Percentiles rank a stretch among this genome's conserved stretches.
These are phyloP conservation scores for Chrysochloris asiatica DNA, from an alignment of 2,113 vertebrate genomes.

Conservation along the genomic window DNA sequence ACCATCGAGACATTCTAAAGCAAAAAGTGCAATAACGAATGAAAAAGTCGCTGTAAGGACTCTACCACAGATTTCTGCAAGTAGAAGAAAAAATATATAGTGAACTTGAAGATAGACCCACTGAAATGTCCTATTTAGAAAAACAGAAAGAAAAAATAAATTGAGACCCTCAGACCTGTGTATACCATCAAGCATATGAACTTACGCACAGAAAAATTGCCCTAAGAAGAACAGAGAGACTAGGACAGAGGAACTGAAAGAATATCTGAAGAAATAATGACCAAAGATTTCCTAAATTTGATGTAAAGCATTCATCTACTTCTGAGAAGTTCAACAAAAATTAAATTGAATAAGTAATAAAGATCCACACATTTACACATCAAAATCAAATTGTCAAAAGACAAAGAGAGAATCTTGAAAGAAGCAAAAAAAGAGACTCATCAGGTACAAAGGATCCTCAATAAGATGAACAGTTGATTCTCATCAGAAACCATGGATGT, in stretches of 20 bases:
- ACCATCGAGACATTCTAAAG: neutral
- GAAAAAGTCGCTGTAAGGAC: neutral
- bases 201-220: neutral
- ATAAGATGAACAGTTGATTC: neutral
- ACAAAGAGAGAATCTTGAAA: neutral
- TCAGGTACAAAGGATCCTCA: neutral
- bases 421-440: neutral
- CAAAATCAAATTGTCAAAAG: neutral
- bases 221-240: too few species aligned
- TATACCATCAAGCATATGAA: neutral
- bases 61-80: neutral
- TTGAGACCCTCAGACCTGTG: neutral
- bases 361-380: neutral
- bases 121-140: neutral
- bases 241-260: neutral
- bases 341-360: constrained; percentile 12
- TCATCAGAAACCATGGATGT: neutral
- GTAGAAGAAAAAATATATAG: neutral
- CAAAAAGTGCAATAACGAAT: constrained; percentile 13
- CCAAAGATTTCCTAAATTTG: neutral
- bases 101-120: neutral
- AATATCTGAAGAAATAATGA: neutral
- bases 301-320: neutral
- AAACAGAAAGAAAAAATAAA: neutral
- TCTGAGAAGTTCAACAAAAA: neutral